Percentiles rank a stretch among this genome's conserved stretches.
These are phyloP conservation scores for Achlya flavicornis DNA, from an alignment of 2,888 invertebrate species.

Conservation along the genomic window DNA sequence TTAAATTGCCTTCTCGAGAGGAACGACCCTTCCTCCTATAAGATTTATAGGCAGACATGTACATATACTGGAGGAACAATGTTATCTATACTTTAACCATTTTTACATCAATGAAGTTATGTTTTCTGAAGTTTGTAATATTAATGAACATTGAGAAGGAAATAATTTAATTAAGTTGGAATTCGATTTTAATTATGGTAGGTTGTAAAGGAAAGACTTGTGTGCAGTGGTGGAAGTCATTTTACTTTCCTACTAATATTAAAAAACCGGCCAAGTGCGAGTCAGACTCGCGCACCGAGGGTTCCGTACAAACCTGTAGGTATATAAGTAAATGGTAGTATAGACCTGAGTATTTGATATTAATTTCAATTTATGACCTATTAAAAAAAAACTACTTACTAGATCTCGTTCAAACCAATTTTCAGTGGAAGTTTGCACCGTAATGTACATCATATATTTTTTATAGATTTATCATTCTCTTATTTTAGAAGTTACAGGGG, in stretches of 20 bases:
- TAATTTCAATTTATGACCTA: no score
- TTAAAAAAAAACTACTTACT: no score
- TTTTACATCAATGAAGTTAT: conserved; percentile 38
- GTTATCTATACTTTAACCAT: conserved; percentile 42
- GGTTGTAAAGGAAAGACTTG: not conserved
- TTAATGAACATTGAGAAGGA: conserved; percentile 18
- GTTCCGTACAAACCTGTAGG: no score
- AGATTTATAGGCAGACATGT: conserved; percentile 49
- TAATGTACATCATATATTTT: no score
- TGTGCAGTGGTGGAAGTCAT: not conserved
- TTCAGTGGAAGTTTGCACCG: no score
- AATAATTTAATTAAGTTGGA: not conserved
- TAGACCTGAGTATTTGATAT: no score
- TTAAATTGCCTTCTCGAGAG: conserved; percentile 66
- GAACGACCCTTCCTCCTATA: conserved; percentile 61
- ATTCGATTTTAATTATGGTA: not conserved
- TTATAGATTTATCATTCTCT: no score
- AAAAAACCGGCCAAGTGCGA: no score
- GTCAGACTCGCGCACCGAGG: no score
- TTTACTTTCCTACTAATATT: not conserved
- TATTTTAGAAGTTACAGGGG: no score
- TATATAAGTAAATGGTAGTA: no score
- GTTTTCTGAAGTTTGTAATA: conserved; percentile 25
- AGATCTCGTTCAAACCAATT: no score
- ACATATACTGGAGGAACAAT: conserved; percentile 26